Conservation (phyloP, 2,888 invertebrate species). For the Quadriops clusia region DNA sequence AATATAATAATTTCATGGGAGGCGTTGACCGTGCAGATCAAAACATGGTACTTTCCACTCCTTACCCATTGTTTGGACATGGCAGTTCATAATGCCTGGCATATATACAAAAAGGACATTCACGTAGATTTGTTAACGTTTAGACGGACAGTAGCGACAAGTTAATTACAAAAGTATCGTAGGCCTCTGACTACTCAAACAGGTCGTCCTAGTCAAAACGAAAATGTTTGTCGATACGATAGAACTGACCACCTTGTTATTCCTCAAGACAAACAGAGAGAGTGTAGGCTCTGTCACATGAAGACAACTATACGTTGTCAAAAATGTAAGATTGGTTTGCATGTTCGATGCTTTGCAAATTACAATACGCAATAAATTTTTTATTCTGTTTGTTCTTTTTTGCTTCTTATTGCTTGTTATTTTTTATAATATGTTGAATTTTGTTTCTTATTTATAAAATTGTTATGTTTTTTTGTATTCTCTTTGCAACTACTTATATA, state of each 20-base stretch:
- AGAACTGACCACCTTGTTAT: constrained; percentile 17
- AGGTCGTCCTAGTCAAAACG: neutral
- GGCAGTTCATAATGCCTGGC: constrained; percentile 14
- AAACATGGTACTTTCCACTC: constrained; percentile 15
- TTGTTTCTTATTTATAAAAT: too few species aligned
- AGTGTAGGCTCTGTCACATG: constrained; percentile 17
- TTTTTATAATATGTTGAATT: too few species aligned
- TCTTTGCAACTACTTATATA: too few species aligned
- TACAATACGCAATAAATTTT: constrained; percentile 15
- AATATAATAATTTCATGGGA: too few species aligned
- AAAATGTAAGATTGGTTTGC: constrained; percentile 17
- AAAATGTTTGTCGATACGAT: constrained; percentile 15
- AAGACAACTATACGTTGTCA: constrained; percentile 17
- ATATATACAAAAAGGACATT: constrained; percentile 1
- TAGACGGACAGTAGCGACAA: constrained; percentile 3
- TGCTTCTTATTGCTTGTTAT: too few species aligned
- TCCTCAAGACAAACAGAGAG: constrained; percentile 16
- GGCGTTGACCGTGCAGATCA: constrained; percentile 11
- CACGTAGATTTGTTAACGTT: constrained; percentile 3
- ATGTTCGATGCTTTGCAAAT: constrained; percentile 17
- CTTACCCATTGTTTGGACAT: constrained; percentile 12
- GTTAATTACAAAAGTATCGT: neutral
- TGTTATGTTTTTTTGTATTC: too few species aligned
- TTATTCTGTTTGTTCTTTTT: too few species aligned
- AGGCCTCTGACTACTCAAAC: neutral